These are phyloP conservation scores for Drosophila elegans DNA, from an alignment of 1,140 invertebrate species.

Conservation along the genomic window DNA sequence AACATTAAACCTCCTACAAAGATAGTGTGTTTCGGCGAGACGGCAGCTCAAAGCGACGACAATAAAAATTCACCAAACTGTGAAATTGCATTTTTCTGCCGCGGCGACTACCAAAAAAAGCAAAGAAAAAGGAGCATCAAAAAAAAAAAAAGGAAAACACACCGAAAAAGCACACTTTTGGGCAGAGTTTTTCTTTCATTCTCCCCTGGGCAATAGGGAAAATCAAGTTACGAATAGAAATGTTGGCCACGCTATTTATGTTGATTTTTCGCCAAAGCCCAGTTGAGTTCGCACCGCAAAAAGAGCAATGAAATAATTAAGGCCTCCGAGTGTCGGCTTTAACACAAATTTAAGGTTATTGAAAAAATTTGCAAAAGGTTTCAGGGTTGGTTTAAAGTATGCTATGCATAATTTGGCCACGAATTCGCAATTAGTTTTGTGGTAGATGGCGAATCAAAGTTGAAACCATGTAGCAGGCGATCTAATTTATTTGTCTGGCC, in stretches of 20 bases:
- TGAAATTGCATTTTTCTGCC: constrained; percentile 84
- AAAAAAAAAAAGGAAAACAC: constrained; percentile 20
- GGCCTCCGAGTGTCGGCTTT: constrained; percentile 35
- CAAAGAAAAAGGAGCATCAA: constrained; percentile 20
- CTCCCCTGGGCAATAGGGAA: constrained; percentile 39
- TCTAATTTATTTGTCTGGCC: constrained; percentile 78
- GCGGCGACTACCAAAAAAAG: constrained; percentile 49
- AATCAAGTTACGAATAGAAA: constrained; percentile 83
- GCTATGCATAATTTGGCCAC: constrained; percentile 61
- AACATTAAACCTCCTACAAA: not conserved
- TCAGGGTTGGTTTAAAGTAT: constrained; percentile 31
- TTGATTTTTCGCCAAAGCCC: constrained; percentile 71
- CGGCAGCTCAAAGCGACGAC: constrained; percentile 75
- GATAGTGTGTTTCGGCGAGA: constrained; percentile 30
- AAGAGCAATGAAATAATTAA: constrained; percentile 68
- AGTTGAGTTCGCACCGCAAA: constrained; percentile 37
- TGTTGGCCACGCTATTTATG: constrained; percentile 79
- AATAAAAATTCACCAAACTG: constrained; percentile 84
- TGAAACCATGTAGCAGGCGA: constrained; percentile 38
- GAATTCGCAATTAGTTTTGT: constrained; percentile 42
- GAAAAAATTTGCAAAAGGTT: not conserved
- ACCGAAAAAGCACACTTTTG: constrained; percentile 38
- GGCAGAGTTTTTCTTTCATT: constrained; percentile 35
- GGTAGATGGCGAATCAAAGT: constrained; percentile 61
- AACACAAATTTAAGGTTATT: constrained; percentile 40